These are phyloP conservation scores for Drosophila sturtevanti DNA, from an alignment of 1,140 invertebrate genomes.

Conservation along the genomic window DNA sequence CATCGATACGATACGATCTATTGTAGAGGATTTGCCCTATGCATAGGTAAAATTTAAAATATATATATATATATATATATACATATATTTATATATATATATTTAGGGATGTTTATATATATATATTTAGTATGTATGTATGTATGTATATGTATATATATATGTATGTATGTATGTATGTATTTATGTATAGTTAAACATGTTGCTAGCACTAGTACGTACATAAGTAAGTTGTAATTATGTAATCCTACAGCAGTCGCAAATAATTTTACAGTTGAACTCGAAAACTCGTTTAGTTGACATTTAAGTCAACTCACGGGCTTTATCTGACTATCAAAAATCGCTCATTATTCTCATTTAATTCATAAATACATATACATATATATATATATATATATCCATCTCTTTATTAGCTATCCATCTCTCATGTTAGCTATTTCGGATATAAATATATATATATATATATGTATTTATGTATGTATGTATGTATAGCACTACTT, in stretches of 20 bases:
- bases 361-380: neutral
- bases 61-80: conserved; percentile 43
- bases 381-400: neutral
- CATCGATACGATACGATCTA: conserved; percentile 10
- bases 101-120: conserved; percentile 35
- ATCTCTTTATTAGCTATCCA: no score
- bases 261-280: conserved; percentile 72
- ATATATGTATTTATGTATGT: conserved; percentile 12
- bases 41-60: conserved; percentile 13
- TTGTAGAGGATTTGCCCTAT: conserved; percentile 43
- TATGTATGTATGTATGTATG: conserved; percentile 44
- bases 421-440: neutral
- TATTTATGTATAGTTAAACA: conserved; percentile 29
- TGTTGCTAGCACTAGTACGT: neutral
- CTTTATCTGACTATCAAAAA: conserved; percentile 69
- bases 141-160: conserved; percentile 45
- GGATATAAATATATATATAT: neutral
- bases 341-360: conserved; percentile 60
- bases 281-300: conserved; percentile 31
- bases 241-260: conserved; percentile 74
- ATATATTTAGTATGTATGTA: conserved; percentile 33
- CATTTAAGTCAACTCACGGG: conserved; percentile 41
- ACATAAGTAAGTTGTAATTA: conserved; percentile 62
- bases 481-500: conserved; percentile 45
- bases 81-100: conserved; percentile 40